Percentiles rank a stretch among this genome's conserved stretches.
Conservation (phyloP, 1,140 invertebrate genomes). For the Anoplolepis gracilipes region DNA sequence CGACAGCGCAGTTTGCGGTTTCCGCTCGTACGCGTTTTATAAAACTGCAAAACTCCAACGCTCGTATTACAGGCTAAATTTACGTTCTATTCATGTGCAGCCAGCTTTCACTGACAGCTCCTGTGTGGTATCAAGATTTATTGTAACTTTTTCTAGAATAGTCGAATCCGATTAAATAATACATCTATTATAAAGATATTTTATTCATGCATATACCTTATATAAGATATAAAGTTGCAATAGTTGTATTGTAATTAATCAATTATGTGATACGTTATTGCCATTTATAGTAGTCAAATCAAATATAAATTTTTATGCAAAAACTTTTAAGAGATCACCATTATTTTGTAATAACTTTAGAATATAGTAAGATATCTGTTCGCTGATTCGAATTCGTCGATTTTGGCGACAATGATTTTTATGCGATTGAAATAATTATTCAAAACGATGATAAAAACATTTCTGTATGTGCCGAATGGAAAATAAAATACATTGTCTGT, state of each 20-base stretch:
- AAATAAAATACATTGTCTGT: constrained; percentile 48
- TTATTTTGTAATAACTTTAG: background rate
- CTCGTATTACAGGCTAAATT: constrained; percentile 25
- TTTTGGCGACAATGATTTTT: background rate
- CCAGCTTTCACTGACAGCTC: constrained; percentile 21
- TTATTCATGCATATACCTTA: background rate
- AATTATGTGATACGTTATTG: background rate
- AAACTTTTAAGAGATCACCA: too few relatives aligned
- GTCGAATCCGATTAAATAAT: background rate
- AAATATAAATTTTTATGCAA: too few relatives aligned
- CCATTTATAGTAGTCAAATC: background rate
- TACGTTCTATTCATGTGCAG: constrained; percentile 45
- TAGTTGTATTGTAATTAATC: background rate
- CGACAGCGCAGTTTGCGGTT: constrained; percentile 29
- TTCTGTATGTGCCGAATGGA: background rate
- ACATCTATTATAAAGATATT: background rate
- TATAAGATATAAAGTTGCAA: too few relatives aligned
- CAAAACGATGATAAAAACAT: background rate
- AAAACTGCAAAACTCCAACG: constrained; percentile 47
- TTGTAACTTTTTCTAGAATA: background rate
- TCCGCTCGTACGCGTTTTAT: constrained; percentile 42
- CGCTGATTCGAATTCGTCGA: background rate
- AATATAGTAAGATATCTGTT: background rate
- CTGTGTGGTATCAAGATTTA: constrained; percentile 27
- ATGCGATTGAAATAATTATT: background rate